These are phyloP conservation scores for Lanistes nyassanus DNA, from an alignment of 1,140 invertebrate genomes.

Conservation along the genomic window DNA sequence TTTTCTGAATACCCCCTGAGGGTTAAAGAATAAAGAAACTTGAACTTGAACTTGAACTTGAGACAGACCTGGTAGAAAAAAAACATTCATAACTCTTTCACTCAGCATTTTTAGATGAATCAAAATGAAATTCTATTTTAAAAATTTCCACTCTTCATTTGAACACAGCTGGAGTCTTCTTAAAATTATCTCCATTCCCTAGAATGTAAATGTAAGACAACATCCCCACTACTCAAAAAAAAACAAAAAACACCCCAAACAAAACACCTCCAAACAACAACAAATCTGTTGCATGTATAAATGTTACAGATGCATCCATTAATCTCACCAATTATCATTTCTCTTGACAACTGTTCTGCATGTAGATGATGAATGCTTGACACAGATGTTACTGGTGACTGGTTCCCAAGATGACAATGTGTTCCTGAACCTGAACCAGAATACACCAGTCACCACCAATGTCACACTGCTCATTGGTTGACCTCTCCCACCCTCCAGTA, in stretches of 20 bases:
- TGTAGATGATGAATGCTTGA: not conserved
- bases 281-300: not conserved
- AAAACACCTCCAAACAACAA: not conserved
- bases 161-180: too few species aligned
- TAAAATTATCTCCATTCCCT: too few species aligned
- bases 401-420: not conserved
- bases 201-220: too few species aligned
- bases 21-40: too few species aligned
- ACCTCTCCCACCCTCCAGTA: too few species aligned
- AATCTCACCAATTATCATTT: constrained; percentile 11
- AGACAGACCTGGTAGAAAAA: constrained; percentile 54
- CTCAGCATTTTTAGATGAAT: too few species aligned
- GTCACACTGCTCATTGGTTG: too few species aligned
- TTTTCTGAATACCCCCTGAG: too few species aligned
- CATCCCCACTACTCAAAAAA: not conserved
- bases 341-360: not conserved
- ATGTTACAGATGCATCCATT: not conserved
- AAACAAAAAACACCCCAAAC: not conserved
- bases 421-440: not conserved
- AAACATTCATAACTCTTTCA: not conserved
- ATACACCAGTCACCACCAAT: not conserved
- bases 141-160: too few species aligned
- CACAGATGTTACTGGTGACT: not conserved
- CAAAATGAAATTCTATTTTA: too few species aligned
- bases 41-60: too few species aligned